Conservation (phyloP, 1,140 invertebrate species). For the Gryllus bimaculatus region DNA sequence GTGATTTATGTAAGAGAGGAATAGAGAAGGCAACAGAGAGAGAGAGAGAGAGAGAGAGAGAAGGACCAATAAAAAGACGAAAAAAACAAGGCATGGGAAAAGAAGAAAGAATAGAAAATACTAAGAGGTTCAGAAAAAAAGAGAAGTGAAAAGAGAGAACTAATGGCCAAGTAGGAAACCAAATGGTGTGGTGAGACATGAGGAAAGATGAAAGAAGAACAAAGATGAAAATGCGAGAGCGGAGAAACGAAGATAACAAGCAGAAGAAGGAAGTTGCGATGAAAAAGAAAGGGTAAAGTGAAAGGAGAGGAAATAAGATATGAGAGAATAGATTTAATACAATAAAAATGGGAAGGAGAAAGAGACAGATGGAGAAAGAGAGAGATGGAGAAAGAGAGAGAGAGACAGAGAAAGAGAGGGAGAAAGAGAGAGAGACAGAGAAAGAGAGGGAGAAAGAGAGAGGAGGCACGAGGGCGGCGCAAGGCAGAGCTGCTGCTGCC, state of each 20-base stretch:
- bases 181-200: not conserved
- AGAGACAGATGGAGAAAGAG: not conserved
- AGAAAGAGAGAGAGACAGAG: not conserved
- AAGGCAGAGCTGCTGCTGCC: too few relatives aligned
- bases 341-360: not conserved
- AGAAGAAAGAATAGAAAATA: not conserved
- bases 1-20: not conserved
- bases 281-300: too few relatives aligned
- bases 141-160: not conserved
- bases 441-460: not conserved
- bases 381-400: not conserved
- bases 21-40: not conserved
- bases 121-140: not conserved
- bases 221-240: not conserved
- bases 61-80: not conserved
- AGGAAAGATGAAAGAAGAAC: not conserved
- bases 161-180: too few relatives aligned
- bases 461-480: not conserved
- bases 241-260: not conserved
- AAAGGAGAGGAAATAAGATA: not conserved
- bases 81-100: not conserved
- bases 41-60: too few relatives aligned
- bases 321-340: too few relatives aligned
- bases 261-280: not conserved
- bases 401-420: not conserved